A percentile compares a stretch with the other conserved stretches of the same genome.
phyloP scores from a whole-genome alignment of 2,113 vertebrate genomes.

The Cavia porcellus region DNA sequence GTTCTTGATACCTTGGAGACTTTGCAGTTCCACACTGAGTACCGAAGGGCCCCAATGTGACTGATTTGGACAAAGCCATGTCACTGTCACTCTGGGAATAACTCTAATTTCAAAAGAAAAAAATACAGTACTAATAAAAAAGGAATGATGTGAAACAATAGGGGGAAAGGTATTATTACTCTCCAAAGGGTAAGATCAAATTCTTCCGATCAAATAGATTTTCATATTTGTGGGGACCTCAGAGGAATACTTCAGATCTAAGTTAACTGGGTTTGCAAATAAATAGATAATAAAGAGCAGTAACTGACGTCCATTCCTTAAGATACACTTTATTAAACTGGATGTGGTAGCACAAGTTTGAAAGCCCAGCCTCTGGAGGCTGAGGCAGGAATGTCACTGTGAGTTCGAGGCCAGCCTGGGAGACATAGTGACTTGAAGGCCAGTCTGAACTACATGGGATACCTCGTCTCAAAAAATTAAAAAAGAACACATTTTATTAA shows the following conservation, averaged over 20 bases:
- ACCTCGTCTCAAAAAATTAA: background rate
- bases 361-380: background rate
- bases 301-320: background rate
- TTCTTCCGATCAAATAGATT: background rate
- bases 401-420: background rate
- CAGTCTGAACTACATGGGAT: background rate
- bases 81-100: background rate
- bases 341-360: background rate
- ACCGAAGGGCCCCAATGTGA: background rate
- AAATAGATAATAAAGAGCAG: background rate
- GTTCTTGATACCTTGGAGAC: background rate
- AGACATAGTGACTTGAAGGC: background rate
- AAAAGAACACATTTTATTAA: slow-evolving; percentile 24
- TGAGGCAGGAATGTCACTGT: background rate
- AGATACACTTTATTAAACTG: background rate
- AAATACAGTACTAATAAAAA: background rate
- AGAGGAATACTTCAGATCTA: background rate
- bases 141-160: background rate
- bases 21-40: accelerated
- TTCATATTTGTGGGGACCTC: background rate
- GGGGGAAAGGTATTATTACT: background rate
- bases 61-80: background rate
- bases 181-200: background rate
- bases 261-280: slow-evolving; percentile 8
- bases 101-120: background rate